phyloP scores from a whole-genome alignment of 2,797 vertebrate genomes.

The Notamacropus eugenii region DNA sequence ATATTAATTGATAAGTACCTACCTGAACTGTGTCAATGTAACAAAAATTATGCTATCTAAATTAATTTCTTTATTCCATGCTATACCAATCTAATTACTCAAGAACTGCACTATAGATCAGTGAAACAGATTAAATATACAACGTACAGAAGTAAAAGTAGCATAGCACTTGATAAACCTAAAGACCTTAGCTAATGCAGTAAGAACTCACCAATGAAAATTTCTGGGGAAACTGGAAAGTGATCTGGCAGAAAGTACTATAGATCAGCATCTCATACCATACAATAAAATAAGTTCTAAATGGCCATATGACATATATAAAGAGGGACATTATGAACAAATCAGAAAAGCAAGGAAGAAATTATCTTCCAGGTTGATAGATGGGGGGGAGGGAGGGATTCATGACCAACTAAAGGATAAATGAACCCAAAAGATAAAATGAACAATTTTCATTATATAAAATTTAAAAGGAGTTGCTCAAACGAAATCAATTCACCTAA shows the following conservation, averaged over 20 bases:
- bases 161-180: too few species aligned
- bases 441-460: not conserved
- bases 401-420: not conserved
- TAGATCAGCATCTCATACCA: too few species aligned
- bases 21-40: not conserved
- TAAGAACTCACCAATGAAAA: too few species aligned
- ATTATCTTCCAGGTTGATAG: not conserved
- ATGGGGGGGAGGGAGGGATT: not conserved
- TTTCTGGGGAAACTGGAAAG: too few species aligned
- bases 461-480: conserved; percentile 10
- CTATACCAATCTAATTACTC: not conserved
- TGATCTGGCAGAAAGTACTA: too few species aligned
- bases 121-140: not conserved
- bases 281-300: too few species aligned
- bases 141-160: not conserved
- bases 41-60: not conserved
- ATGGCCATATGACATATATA: too few species aligned
- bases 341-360: too few species aligned
- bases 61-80: not conserved
- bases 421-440: not conserved
- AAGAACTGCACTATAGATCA: not conserved
- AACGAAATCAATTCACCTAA: conserved; percentile 4
- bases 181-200: too few species aligned
- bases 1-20: not conserved
- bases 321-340: too few species aligned